Percentiles rank a stretch among this genome's conserved stretches.
Conservation (phyloP, 1,140 invertebrate species). For the Archegozetes longisetosus region DNA sequence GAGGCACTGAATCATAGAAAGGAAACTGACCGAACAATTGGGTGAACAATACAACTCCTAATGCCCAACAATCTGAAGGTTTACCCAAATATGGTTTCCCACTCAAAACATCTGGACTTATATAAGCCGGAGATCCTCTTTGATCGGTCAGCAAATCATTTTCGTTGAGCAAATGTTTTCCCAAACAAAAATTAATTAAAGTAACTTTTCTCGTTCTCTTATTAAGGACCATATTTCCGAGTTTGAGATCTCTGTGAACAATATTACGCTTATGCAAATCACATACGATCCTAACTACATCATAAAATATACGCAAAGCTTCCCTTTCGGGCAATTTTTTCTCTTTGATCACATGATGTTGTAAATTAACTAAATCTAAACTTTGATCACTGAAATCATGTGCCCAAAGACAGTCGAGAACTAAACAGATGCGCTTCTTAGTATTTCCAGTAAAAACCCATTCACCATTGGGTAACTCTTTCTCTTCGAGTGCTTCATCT, state of each 20-base stretch:
- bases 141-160: constrained; percentile 58
- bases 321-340: constrained; percentile 59
- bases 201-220: constrained; percentile 47
- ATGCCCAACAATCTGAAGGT: constrained; percentile 70
- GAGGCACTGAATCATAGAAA: constrained; percentile 58
- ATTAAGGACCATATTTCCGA: constrained; percentile 62
- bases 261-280: constrained; percentile 61
- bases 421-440: constrained; percentile 48
- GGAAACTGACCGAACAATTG: constrained; percentile 77
- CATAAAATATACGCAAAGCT: constrained; percentile 55
- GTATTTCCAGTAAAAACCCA: constrained; percentile 43
- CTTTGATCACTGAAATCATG: constrained; percentile 54
- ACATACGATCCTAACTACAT: constrained; percentile 55
- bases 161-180: constrained; percentile 56
- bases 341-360: constrained; percentile 64
- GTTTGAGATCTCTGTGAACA: constrained; percentile 61
- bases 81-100: constrained; percentile 42
- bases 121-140: constrained; percentile 64
- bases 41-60: constrained; percentile 63
- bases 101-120: constrained; percentile 62
- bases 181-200: constrained; percentile 65
- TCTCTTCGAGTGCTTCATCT: constrained; percentile 50
- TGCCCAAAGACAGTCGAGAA: constrained; percentile 54
- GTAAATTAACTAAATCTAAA: constrained; percentile 52
- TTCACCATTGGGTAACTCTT: constrained; percentile 31